Conservation (phyloP, 2,888 invertebrate genomes). For the Crepidodera aurea region DNA sequence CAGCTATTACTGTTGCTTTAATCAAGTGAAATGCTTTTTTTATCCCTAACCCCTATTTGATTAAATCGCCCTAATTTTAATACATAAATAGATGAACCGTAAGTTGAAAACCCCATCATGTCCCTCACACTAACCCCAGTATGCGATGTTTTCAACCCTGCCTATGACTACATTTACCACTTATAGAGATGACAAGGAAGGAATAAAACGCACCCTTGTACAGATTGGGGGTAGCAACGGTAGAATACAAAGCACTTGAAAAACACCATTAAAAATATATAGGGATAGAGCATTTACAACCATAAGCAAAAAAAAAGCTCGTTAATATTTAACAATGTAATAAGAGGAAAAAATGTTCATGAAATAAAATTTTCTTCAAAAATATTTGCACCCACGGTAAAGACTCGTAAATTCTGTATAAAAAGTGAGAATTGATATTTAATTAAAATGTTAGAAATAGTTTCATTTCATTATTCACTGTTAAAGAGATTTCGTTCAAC, state of each 20-base stretch:
- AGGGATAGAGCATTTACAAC: not conserved
- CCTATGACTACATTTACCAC: slow-evolving; percentile 3
- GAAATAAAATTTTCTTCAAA: too few relatives aligned
- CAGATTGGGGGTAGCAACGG: not conserved
- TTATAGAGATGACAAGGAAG: slow-evolving; percentile 6
- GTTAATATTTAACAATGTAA: not conserved
- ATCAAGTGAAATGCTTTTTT: not conserved
- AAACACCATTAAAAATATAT: not conserved
- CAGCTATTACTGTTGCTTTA: not conserved
- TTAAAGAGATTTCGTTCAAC: too few relatives aligned
- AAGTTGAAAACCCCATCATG: not conserved
- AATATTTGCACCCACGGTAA: too few relatives aligned
- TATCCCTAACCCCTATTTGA: not conserved
- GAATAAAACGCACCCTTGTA: not conserved
- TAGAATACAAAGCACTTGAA: not conserved
- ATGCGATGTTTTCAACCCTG: not conserved
- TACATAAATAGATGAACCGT: not conserved
- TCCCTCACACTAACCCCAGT: not conserved
- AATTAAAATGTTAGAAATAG: too few relatives aligned
- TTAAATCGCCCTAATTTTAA: not conserved
- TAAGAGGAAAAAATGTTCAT: too few relatives aligned
- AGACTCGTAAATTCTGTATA: too few relatives aligned
- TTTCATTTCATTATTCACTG: too few relatives aligned
- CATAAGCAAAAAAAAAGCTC: not conserved
- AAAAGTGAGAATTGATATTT: too few relatives aligned